Percentiles rank a stretch among this genome's conserved stretches.
phyloP scores from a whole-genome alignment of 2,113 vertebrate species.

The Baryphthengus martii region DNA sequence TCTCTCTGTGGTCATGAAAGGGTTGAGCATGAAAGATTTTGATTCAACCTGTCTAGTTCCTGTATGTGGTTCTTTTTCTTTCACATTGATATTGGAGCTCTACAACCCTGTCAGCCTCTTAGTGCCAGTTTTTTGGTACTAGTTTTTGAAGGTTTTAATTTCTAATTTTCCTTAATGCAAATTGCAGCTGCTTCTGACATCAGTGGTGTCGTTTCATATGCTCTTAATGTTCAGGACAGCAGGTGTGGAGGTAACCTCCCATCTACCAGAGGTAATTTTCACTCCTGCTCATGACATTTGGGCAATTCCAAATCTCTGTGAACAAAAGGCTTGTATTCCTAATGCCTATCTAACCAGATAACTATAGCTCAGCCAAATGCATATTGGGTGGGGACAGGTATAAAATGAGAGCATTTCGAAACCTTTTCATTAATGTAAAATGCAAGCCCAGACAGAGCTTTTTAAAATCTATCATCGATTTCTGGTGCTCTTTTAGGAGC shows the following conservation, averaged over 20 bases:
- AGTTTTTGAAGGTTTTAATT: not conserved
- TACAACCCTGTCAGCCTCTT: not conserved
- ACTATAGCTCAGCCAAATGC: not conserved
- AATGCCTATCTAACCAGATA: not conserved
- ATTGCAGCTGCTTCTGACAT: not conserved
- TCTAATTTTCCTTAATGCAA: not conserved
- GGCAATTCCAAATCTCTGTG: not conserved
- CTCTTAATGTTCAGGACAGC: not conserved
- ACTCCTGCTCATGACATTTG: not conserved
- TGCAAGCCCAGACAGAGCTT: not conserved
- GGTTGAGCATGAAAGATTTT: not conserved
- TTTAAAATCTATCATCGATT: not conserved
- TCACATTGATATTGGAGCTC: not conserved
- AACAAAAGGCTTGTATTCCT: not conserved
- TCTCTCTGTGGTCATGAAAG: not conserved
- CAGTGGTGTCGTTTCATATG: not conserved
- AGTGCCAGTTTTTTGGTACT: not conserved
- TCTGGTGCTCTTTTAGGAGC: not conserved
- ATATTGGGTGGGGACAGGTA: not conserved
- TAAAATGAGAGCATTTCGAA: not conserved
- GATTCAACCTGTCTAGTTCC: not conserved
- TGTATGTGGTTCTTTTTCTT: not conserved
- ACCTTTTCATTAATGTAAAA: not conserved
- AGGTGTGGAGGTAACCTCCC: not conserved
- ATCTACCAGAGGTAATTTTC: not conserved